phyloP scores from a whole-genome alignment of 2,888 invertebrate species.

The Chrysomela aeneicollis region DNA sequence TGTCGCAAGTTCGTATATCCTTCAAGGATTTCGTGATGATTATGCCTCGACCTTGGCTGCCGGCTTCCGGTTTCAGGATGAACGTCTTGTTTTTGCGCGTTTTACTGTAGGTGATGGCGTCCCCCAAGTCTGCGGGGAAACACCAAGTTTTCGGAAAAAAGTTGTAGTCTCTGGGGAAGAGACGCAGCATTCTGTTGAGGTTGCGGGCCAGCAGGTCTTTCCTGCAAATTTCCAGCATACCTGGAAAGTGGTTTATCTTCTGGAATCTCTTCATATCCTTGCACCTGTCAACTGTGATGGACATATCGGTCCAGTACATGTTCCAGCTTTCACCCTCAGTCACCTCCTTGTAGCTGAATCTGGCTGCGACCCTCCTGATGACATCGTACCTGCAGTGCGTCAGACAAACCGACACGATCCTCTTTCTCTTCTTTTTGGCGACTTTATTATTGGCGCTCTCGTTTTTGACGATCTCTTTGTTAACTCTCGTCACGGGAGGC shows the following conservation, averaged over 20 bases:
- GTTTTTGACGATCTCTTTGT: slow-evolving; percentile 31
- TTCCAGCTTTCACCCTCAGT: slow-evolving; percentile 86
- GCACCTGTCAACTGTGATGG: slow-evolving; percentile 84
- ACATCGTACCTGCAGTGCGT: slow-evolving; percentile 78
- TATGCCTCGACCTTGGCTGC: slow-evolving; percentile 91
- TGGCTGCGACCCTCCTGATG: slow-evolving; percentile 73
- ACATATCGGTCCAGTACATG: slow-evolving; percentile 89
- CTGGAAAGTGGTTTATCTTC: slow-evolving; percentile 86
- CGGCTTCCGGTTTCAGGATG: slow-evolving; percentile 91
- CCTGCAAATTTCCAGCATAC: slow-evolving; percentile 64
- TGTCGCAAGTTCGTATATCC: slow-evolving; percentile 80
- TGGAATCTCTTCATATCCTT: slow-evolving; percentile 93
- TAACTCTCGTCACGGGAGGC: slow-evolving; percentile 23
- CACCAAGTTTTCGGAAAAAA: slow-evolving; percentile 96
- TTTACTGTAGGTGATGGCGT: slow-evolving; percentile 75
- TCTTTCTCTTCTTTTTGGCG: slow-evolving; percentile 42
- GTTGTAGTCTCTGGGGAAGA: slow-evolving; percentile 89
- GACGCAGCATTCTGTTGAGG: slow-evolving; percentile 86
- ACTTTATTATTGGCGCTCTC: slow-evolving; percentile 20
- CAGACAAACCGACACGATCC: slow-evolving; percentile 68
- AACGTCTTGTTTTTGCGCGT: slow-evolving; percentile 78
- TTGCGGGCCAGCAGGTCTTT: slow-evolving; percentile 91
- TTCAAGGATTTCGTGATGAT: slow-evolving; percentile 84
- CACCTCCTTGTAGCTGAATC: slow-evolving; percentile 80
- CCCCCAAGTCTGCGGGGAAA: slow-evolving; percentile 86